Conservation (phyloP, 2,888 invertebrate species). For the Cataglyphis albicans region DNA sequence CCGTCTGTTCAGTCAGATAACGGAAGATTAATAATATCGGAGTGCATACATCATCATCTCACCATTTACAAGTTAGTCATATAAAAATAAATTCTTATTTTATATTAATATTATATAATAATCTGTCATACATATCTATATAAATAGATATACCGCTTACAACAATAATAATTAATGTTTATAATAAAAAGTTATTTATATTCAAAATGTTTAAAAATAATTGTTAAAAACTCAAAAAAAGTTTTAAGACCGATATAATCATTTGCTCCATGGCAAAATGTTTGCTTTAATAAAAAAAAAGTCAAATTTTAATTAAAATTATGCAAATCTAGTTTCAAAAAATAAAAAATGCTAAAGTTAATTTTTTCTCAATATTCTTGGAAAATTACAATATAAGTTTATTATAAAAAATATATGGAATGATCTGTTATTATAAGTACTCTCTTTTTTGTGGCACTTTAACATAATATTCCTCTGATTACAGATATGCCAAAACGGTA, state of each 20-base stretch:
- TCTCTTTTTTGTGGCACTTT: background rate
- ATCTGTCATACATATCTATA: background rate
- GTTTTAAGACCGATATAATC: background rate
- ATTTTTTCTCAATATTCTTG: background rate
- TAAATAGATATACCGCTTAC: background rate
- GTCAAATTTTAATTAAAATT: background rate
- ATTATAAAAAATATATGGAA: background rate
- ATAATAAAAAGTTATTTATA: background rate
- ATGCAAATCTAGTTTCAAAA: background rate
- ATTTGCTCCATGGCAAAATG: background rate
- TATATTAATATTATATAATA: background rate
- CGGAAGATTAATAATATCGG: background rate
- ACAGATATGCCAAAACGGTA: slow-evolving; percentile 25
- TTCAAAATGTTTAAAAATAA: background rate
- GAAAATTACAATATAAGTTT: background rate
- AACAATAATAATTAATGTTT: background rate
- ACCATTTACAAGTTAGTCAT: slow-evolving; percentile 38
- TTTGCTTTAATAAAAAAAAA: background rate
- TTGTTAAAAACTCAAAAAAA: background rate
- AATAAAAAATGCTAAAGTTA: background rate
- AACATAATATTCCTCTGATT: slow-evolving; percentile 1
- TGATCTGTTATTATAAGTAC: background rate
- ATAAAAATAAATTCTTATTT: background rate
- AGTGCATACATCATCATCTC: slow-evolving; percentile 26
- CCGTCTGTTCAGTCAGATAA: background rate